Base-by-base conservation (phyloP, 2,888 invertebrate species). In the Baccha elongata region DNA sequence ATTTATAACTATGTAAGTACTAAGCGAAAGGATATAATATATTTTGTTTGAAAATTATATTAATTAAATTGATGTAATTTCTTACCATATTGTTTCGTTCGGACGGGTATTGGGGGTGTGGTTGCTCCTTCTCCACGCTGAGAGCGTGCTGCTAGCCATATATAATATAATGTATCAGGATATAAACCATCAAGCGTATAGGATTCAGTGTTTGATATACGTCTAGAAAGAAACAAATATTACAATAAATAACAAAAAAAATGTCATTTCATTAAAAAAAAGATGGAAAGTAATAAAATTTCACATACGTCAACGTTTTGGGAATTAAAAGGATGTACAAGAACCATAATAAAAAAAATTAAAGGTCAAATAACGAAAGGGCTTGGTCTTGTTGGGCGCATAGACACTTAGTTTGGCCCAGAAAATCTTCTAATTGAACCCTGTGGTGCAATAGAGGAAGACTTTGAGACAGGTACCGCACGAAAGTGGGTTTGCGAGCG, bases 51-150 rank as follows among this genome's bases (percentile, higher is more conserved):
- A 11, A n/a, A 21, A 29, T 13, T 29, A 7, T 10, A 42, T 13
- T 40, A 13, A 35, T 48, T 3, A 48, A 10, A 35, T 15, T 8
- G 1, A 19, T 42, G 19, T 44, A 17, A 21, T 40, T 58, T 40
- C 98, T 96, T 96, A 99, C 99, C 97, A 93, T 98, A 98, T 94
- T 97, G 97, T 91, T 98, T 97, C 64, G 99, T 99, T 92, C 97
- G 94, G 87, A 97, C 97, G 86, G 97, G 96, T 86, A 98, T 96
- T 11, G 97, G 96, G 40, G 98, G 97, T 13, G 98, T 98, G 68
- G 97, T 97, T 32, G 98, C 98, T 13, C 99, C 99, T 91, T 98
- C 98, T 10, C 99, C 99, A 85, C 96, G 92, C 88, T 96, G 95
- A 13, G 98, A 98, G 86, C 97, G 93, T 74, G 99, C 99, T 11